phyloP scores from a whole-genome alignment of 2,888 invertebrate species.

The Ectemnius continuus region DNA sequence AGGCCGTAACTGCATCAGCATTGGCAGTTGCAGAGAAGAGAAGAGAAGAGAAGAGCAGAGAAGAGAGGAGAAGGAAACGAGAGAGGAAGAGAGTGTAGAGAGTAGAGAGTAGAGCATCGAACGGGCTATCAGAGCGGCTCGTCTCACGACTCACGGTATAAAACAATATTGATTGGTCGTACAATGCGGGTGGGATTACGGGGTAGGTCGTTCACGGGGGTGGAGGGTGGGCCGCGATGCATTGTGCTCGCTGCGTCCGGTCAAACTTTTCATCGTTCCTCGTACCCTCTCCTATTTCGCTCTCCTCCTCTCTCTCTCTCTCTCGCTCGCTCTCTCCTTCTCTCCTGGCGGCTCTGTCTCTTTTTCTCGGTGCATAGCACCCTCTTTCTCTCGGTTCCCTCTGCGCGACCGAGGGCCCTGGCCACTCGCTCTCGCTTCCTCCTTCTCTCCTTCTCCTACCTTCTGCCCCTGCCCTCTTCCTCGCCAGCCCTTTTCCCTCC shows the following conservation, averaged over 20 bases:
- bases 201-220: conserved; percentile 66
- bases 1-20: conserved; percentile 45
- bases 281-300: conserved; percentile 47
- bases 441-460: conserved; percentile 24
- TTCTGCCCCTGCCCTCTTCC: background rate
- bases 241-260: conserved; percentile 71
- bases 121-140: conserved; percentile 59
- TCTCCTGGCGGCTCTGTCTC: conserved; percentile 49
- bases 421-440: conserved; percentile 45
- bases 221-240: conserved; percentile 69
- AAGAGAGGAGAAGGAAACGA: background rate
- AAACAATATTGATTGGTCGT: conserved; percentile 76
- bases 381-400: conserved; percentile 37
- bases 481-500: conserved; percentile 36
- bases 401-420: conserved; percentile 29
- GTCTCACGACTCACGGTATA: conserved; percentile 70
- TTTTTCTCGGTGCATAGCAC: conserved; percentile 19
- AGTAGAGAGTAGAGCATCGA: conserved; percentile 52
- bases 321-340: conserved; percentile 47
- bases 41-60: conserved; percentile 2
- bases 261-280: conserved; percentile 66
- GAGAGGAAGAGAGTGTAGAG: conserved; percentile 25
- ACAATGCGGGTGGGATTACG: conserved; percentile 73
- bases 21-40: conserved; percentile 22
- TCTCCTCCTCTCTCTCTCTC: conserved; percentile 41